phyloP scores from a whole-genome alignment of 2,113 vertebrate species.

The Microtus montanus region DNA sequence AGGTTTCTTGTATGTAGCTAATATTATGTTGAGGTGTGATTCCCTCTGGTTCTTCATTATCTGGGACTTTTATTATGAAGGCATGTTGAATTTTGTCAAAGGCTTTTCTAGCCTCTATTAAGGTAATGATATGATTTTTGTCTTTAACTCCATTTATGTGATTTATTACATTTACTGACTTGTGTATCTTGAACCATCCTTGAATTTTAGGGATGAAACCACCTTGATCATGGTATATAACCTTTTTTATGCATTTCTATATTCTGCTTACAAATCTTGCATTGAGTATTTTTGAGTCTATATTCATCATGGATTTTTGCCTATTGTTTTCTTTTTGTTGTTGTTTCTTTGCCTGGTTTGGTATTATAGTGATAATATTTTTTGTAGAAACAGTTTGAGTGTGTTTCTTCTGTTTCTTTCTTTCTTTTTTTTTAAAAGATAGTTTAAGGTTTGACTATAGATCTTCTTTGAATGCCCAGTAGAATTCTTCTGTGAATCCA shows the following conservation, averaged over 20 bases:
- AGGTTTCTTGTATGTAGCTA: background rate
- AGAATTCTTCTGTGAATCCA: background rate
- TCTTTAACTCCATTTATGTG: background rate
- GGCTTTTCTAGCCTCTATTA: background rate
- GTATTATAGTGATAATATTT: background rate
- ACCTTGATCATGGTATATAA: background rate
- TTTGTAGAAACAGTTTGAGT: background rate
- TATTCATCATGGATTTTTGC: background rate
- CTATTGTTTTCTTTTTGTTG: background rate
- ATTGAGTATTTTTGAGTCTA: background rate
- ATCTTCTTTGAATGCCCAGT: background rate
- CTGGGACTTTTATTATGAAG: background rate
- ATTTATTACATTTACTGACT: background rate
- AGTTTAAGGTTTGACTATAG: background rate
- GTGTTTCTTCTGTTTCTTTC: background rate
- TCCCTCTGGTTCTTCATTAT: background rate
- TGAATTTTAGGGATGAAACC: background rate
- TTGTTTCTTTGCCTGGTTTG: background rate
- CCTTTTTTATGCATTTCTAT: background rate
- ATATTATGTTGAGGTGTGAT: background rate
- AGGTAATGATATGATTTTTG: background rate
- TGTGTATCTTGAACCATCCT: background rate
- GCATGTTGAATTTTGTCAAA: background rate
- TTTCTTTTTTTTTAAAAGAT: too few relatives aligned
- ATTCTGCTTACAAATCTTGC: background rate